Conservation (phyloP, 2,113 vertebrate genomes). For the Paraplagusia blochii region DNA sequence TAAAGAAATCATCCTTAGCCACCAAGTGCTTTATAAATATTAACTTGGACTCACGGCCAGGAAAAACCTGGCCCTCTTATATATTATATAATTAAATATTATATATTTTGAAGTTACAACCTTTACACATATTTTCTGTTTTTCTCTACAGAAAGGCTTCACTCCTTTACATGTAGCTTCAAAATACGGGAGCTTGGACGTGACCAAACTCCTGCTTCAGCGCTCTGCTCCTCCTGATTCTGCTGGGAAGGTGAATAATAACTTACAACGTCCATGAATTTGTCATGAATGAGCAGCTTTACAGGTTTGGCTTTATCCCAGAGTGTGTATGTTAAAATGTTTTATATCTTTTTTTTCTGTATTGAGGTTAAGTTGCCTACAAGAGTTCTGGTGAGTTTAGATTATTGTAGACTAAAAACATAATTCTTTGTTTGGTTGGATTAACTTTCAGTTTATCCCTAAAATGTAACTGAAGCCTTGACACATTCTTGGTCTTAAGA, state of each 20-base stretch:
- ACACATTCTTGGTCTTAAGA: slow-evolving; percentile 12
- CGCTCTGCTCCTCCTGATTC: slow-evolving; percentile 85
- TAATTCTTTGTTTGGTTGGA: slow-evolving; percentile 17
- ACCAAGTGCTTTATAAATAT: no score
- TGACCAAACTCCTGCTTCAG: slow-evolving; percentile 91
- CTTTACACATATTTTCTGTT: neutral
- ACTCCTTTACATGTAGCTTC: slow-evolving; percentile 93
- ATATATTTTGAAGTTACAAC: no score
- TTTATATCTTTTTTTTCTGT: slow-evolving; percentile 29
- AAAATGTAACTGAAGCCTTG: no score
- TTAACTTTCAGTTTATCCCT: slow-evolving; percentile 33
- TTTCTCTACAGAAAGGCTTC: slow-evolving; percentile 88
- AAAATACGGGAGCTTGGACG: slow-evolving; percentile 95
- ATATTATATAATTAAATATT: no score
- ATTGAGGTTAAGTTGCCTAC: slow-evolving; percentile 52
- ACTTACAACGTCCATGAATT: no score
- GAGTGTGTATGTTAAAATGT: neutral
- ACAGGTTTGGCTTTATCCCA: no score
- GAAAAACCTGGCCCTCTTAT: no score
- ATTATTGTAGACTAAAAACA: slow-evolving; percentile 21
- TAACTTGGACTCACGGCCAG: no score
- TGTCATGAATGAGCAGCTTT: neutral
- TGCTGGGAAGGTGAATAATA: slow-evolving; percentile 85
- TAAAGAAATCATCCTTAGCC: no score
- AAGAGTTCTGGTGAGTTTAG: slow-evolving; percentile 51